Evolutionary conservation across 2,113 vertebrate genomes (phyloP).

Genomic region (Ramphastos sulfuratus): DNA sequence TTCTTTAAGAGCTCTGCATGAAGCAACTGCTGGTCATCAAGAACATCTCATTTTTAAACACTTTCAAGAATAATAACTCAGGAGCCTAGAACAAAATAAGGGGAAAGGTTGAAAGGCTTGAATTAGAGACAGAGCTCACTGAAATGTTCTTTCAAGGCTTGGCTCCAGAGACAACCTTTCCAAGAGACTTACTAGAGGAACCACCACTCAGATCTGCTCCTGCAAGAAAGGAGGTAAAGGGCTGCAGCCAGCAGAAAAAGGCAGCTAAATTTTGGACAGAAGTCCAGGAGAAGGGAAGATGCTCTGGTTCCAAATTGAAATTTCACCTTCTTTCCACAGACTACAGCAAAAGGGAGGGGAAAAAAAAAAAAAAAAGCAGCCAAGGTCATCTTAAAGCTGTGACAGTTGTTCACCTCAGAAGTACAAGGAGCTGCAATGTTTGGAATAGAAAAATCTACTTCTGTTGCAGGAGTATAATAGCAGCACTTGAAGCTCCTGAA

Average conservation of each 20-base stretch:
- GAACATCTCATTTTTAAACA: background rate
- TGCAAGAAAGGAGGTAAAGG: background rate
- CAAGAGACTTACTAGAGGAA: background rate
- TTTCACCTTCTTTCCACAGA: background rate
- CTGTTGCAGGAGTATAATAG: background rate
- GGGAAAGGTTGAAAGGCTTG: background rate
- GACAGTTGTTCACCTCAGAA: background rate
- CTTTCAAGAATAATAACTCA: background rate
- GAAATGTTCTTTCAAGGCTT: background rate
- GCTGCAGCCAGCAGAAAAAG: rapidly evolving
- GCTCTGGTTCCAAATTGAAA: background rate
- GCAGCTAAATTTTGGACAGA: background rate
- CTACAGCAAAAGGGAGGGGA: background rate
- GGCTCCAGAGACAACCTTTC: background rate
- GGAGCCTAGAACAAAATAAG: background rate
- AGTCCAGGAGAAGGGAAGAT: rapidly evolving
- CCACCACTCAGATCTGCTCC: background rate
- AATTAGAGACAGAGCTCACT: background rate
- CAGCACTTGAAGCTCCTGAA: background rate
- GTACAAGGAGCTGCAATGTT: background rate
- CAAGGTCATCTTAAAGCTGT: background rate
- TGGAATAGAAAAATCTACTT: background rate
- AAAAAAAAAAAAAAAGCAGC: background rate
- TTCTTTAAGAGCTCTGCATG: background rate
- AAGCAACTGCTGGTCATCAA: background rate